These are phyloP conservation scores for Melikaiella ostensackeni DNA, from an alignment of 2,888 invertebrate genomes.

Conservation along the genomic window DNA sequence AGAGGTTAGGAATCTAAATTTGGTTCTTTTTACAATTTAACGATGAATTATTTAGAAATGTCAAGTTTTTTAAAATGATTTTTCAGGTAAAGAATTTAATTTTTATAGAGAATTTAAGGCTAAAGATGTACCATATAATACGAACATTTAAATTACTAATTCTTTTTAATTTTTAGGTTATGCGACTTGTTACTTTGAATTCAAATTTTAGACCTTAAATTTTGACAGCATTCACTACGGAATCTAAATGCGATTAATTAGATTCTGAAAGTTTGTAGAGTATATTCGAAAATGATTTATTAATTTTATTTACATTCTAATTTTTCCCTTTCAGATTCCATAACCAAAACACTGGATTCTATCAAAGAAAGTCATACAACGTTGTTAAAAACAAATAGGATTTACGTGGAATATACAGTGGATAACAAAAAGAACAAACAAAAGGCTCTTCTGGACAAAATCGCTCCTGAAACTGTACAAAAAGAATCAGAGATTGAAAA, in stretches of 20 bases:
- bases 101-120: neutral
- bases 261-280: neutral
- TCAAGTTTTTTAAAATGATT: neutral
- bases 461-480: neutral
- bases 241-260: too few relatives aligned
- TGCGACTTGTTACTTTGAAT: neutral
- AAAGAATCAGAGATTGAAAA: neutral
- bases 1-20: neutral
- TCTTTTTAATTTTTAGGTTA: neutral
- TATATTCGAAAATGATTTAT: neutral
- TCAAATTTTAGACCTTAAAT: neutral
- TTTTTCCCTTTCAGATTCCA: conserved; percentile 74
- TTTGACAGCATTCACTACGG: neutral
- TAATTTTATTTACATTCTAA: neutral
- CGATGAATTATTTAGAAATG: neutral
- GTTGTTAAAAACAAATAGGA: conserved; percentile 78
- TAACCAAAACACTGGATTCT: conserved; percentile 75
- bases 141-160: neutral
- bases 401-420: conserved; percentile 77
- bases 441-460: neutral
- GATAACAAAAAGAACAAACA: conserved; percentile 73
- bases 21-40: neutral
- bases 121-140: neutral
- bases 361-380: conserved; percentile 76
- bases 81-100: neutral